Base-by-base conservation (phyloP, 2,888 invertebrate genomes). In the Germaria angustata region DNA sequence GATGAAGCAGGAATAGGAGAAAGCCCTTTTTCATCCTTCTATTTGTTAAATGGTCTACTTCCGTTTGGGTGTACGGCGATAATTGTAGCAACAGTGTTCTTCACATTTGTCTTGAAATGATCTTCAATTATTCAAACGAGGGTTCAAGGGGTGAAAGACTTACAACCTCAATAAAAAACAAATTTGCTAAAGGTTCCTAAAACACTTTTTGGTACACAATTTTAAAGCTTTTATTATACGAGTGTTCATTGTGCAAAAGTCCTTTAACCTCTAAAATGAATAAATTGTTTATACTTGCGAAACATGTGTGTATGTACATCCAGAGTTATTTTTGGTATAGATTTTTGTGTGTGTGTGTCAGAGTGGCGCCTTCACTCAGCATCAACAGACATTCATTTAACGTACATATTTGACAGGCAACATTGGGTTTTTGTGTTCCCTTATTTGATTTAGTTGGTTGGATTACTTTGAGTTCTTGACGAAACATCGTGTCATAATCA, bases 11-110 rank as follows among this genome's bases (percentile, higher is more conserved):
- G 34, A 63, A 69, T 49, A 15, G 59, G 28, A 34, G 46, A 39
- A 57, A 59, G 22, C 8, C 22, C 11, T 17, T 68, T 53, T 55
- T 15, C 28, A 8, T 75, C 32, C n/a, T 13, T 22, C 2, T 32
- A 13, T 32, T 8, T 15, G n/a, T 49, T 53, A 39, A 76, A 57
- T 49, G n/a, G 5, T 76, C 22, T 41, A 61, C 61, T 63, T 77
- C 77, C 78, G 63, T 46, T 78, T 8, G 24, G 5, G 17, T 69
- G 69, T 63, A 34, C 53, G 69, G 69, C 28, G 69, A 78, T 78
- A 78, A 71, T 78, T 78, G 69, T 41, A 34, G 24, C 51, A 41
- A 17, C 49, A 61, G 44, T 20, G 24, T 57, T 13, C 15, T 57
- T 13, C 15, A 22, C 6, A 36, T 46, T 39, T 77, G 32, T 34